A percentile compares a stretch with the other conserved stretches of the same genome.
phyloP scores from a whole-genome alignment of 2,797 vertebrate genomes.

The Chelon labrosus region DNA sequence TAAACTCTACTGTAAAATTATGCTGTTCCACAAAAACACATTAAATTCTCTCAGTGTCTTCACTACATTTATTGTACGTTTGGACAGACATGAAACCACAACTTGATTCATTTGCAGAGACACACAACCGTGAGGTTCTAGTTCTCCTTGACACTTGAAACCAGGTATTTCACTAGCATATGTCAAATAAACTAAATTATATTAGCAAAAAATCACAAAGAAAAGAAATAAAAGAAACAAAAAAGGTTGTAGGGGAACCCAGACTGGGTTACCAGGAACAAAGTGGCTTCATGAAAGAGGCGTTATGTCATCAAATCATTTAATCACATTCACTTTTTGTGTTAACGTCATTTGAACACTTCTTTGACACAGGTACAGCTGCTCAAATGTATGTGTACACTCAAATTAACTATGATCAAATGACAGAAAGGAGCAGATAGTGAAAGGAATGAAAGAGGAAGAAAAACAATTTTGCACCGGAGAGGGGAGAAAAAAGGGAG shows the following conservation, averaged over 20 bases:
- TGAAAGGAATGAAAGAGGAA: not conserved
- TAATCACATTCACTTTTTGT: not conserved
- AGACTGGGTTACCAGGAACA: not conserved
- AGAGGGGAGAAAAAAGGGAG: constrained; percentile 20
- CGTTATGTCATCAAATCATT: not conserved
- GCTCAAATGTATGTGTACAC: not conserved
- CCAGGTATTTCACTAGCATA: not conserved
- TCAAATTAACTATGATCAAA: not conserved
- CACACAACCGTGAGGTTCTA: no score
- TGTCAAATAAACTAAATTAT: not conserved
- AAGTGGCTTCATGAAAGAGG: not conserved
- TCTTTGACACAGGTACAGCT: not conserved
- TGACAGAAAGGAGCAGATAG: not conserved
- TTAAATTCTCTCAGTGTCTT: no score
- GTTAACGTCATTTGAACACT: not conserved
- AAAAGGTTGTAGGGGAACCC: not conserved
- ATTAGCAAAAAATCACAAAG: not conserved
- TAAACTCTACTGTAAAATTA: no score
- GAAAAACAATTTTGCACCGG: constrained; percentile 32
- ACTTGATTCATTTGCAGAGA: no score
- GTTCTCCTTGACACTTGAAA: not conserved
- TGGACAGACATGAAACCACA: no score
- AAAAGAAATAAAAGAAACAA: not conserved
- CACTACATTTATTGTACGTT: no score
- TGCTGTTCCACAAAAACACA: no score